These are phyloP conservation scores for Ramphastos sulfuratus DNA, from an alignment of 2,113 vertebrate genomes.

Conservation along the genomic window DNA sequence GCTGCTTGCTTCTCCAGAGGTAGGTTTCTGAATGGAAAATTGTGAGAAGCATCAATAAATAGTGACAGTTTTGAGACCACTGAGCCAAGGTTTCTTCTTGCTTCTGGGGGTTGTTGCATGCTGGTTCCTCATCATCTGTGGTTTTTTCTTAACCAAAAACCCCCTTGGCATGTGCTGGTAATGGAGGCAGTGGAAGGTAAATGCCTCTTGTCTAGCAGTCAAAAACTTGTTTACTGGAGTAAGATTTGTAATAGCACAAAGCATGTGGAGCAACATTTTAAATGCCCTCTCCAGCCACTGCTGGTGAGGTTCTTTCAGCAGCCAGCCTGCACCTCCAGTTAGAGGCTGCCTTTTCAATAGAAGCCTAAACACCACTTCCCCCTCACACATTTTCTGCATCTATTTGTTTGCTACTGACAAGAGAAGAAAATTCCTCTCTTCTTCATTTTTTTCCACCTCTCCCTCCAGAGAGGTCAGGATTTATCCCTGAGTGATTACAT, in stretches of 20 bases:
- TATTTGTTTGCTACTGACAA: neutral
- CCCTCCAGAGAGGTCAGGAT: constrained; percentile 26
- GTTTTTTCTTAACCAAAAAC: neutral
- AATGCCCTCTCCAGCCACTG: neutral
- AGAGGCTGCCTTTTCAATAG: neutral
- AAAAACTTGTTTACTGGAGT: neutral
- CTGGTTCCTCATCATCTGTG: neutral
- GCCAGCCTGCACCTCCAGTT: neutral
- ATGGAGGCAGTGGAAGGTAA: neutral
- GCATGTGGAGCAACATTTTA: neutral
- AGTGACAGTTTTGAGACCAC: neutral
- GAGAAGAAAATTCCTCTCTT: neutral
- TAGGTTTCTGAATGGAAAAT: neutral
- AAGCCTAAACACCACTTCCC: neutral
- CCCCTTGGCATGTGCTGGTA: neutral
- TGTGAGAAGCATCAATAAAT: constrained; percentile 10
- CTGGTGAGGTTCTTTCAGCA: neutral
- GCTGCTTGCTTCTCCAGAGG: constrained; percentile 4
- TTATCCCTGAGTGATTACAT: constrained; percentile 19
- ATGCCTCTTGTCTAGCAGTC: neutral
- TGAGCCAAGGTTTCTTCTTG: neutral
- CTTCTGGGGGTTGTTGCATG: neutral
- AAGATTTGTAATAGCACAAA: neutral
- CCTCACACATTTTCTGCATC: neutral
- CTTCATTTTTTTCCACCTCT: neutral